Evolutionary conservation across 2,797 vertebrate species (phyloP).

Genomic region (Gallinago nigripennis): DNA sequence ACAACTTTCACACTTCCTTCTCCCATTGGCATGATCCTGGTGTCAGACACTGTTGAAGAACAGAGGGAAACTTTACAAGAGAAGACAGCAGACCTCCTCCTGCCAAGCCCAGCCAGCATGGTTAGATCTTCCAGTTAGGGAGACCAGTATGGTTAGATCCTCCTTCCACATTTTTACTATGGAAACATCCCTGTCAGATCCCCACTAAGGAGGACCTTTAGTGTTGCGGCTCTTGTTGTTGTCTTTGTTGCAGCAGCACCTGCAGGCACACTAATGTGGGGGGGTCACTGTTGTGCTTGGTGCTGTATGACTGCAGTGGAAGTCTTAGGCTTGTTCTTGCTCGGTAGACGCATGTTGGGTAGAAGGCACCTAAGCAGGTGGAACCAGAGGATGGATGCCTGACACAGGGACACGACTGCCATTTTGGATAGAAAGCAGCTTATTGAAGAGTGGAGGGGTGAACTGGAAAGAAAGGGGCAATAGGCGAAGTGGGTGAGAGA

Average conservation of each 20-base stretch:
- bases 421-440: not conserved
- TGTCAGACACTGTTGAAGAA: conserved; percentile 74
- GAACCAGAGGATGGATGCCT: not conserved
- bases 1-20: conserved; percentile 76
- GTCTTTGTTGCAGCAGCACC: not conserved
- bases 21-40: conserved; percentile 72
- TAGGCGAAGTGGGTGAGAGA: not conserved
- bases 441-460: not conserved
- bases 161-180: not conserved
- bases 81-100: not conserved
- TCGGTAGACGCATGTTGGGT: not conserved
- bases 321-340: not conserved
- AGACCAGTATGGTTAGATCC: not conserved
- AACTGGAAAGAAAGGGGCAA: not conserved
- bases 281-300: not conserved
- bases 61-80: not conserved
- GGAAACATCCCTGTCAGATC: not conserved
- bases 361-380: not conserved
- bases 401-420: not conserved
- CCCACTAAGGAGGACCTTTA: not conserved
- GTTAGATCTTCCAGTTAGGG: not conserved
- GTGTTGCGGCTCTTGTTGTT: not conserved
- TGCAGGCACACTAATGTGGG: not conserved
- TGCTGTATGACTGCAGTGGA: not conserved
- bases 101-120: not conserved